Base-by-base conservation (phyloP, 2,797 vertebrate species). In the Rhinoraja longicauda region DNA sequence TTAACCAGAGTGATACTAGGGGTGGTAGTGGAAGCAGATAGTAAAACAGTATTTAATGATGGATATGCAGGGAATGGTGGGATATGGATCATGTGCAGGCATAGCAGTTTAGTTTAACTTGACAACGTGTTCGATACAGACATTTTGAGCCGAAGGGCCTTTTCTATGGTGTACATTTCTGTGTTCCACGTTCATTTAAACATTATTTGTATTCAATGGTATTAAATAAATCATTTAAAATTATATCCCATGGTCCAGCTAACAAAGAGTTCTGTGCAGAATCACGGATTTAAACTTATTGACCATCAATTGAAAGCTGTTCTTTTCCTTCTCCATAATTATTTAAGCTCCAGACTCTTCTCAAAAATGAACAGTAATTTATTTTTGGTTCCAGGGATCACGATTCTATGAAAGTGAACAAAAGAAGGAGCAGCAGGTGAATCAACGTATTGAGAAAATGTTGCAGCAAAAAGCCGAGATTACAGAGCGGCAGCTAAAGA, bases 351-450 rank as follows among this genome's bases (percentile, higher is more conserved):
- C 77, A n/a, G 29, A 76, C 77, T 78, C 77, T 76, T 9, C 73
- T 93, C 24, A 0, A 39, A n/a, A 32, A 10, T 26, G 9, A 64
- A 36, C 81, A 12, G 13, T 93, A 36, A 57, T 93, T 93, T 95
- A 95, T 93, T 95, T 96, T 96, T 94, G 94, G 95, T 95, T 94
- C 93, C 94, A 97, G 97, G 98, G 99, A 86, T 99, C 99, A 39
- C 98, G 94, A 95, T 99, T 98, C 97, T 99, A 99, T 94, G 98
- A 97, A 96, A 98, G 97, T 90, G 98, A 99, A 93, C 95, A 97
- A 93, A 99, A 99, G 95, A 98, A 97, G 95, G 98, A 99, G 94
- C 97, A 97, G 73, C 98, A 99, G 95, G 97, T 99, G 94, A 98
- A 99, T 94, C 97, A 97, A 94, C 96, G 98, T 93, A 98, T 99